Base-by-base conservation (phyloP, 2,797 vertebrate genomes). In the Calcarius lapponicus region DNA sequence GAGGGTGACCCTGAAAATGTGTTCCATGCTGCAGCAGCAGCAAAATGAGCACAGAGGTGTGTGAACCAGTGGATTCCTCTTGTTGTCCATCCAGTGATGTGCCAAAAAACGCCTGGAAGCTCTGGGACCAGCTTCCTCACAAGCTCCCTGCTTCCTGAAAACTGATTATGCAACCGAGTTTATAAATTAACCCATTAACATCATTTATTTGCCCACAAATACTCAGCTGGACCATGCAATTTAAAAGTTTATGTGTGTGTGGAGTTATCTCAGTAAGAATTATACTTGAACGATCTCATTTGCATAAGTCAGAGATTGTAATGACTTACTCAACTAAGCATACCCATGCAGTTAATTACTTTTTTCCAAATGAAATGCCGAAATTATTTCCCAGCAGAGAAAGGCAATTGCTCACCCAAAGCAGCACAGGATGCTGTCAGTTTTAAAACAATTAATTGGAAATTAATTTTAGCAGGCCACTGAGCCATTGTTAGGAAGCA, bases 301-400 rank as follows among this genome's bases (percentile, higher is more conserved):
- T 97, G 95, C 97, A 96, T 97, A 97, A 96, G 96, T 97, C 96
- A 97, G 95, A 92, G 92, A 93, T 93, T 96, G 93, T 97, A 97
- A 97, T 97, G 97, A 95, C 97, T 97, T 97, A 97, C 95, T 97
- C 97, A 97, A 90, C 97, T 97, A 95, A 98, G 97, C 97, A 97
- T 97, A 90, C 93, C 95, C 97, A 56, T 86, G 92, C 95, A 95
- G 95, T 97, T 97, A 98, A 97, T 98, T 97, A 96, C 97, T 97
- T 98, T 96, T 91, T 95, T 95, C 96, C 97, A 95, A 96, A 93
- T 92, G 96, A 97, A 97, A 97, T 90, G 92, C 95, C 80, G 91
- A 43, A 95, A 97, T 96, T 97, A 96, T 97, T 97, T 97, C 97
- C 97, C 95, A 80, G 72, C 86, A 90, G 95, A 95, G 91, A 83